Conservation (phyloP, 2,113 vertebrate genomes). For the Coreoperca whiteheadi region DNA sequence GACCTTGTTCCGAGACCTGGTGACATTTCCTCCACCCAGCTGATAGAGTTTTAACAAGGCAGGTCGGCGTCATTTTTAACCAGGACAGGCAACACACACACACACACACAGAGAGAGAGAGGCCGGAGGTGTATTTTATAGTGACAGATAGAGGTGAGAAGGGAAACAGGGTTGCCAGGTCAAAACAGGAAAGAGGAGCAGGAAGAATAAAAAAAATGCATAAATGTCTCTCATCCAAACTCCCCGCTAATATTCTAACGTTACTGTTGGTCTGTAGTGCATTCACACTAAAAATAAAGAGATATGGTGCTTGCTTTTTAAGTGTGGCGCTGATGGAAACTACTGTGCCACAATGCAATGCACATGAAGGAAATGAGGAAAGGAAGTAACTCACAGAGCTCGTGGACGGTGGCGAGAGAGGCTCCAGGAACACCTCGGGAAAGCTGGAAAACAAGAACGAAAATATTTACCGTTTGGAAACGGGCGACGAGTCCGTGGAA, state of each 20-base stretch:
- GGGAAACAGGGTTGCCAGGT: constrained; percentile 25
- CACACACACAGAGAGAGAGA: constrained; percentile 35
- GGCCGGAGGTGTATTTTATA: constrained; percentile 11
- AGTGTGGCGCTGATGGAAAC: not conserved
- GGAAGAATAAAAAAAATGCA: not conserved
- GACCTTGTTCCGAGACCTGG: constrained; percentile 76
- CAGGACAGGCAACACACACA: constrained; percentile 25
- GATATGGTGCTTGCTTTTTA: not conserved
- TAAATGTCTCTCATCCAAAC: not conserved
- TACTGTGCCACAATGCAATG: not conserved
- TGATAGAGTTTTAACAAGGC: constrained; percentile 74
- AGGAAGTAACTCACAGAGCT: not conserved
- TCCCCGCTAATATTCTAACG: not conserved
- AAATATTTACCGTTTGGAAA: too few relatives aligned
- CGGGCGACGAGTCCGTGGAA: not conserved
- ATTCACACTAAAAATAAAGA: too few relatives aligned
- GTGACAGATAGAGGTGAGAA: constrained; percentile 39
- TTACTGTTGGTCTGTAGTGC: too few relatives aligned
- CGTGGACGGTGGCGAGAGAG: not conserved
- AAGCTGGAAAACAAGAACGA: not conserved
- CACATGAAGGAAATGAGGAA: not conserved
- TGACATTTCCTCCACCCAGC: constrained; percentile 78
- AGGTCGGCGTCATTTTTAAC: constrained; percentile 72
- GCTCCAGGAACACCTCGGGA: not conserved
- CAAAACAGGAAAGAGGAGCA: not conserved